Percentiles rank a stretch among this genome's conserved stretches.
These are phyloP conservation scores for Campoplex nolae DNA, from an alignment of 2,888 invertebrate genomes.

Conservation along the genomic window DNA sequence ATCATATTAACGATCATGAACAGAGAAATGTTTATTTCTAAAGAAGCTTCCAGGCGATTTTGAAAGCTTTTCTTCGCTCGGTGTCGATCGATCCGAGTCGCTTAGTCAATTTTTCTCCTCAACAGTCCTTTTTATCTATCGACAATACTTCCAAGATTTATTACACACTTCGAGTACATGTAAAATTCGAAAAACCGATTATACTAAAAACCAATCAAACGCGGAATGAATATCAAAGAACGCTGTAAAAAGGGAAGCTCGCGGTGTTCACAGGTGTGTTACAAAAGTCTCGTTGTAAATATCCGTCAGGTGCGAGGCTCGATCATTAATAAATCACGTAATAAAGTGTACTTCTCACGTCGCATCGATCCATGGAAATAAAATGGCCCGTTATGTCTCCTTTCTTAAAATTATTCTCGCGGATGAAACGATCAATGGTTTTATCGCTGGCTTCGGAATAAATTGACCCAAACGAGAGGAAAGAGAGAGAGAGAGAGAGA, in stretches of 20 bases:
- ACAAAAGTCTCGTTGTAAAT: conserved; percentile 29
- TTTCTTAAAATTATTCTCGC: conserved; percentile 37
- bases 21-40: not conserved
- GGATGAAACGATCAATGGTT: conserved; percentile 48
- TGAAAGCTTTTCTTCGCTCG: not conserved
- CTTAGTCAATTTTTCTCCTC: not conserved
- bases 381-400: conserved; percentile 23
- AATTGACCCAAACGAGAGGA: conserved; percentile 26
- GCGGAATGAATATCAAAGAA: not conserved
- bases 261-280: conserved; percentile 5
- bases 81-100: not conserved
- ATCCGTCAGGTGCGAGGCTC: conserved; percentile 41
- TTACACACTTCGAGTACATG: not conserved
- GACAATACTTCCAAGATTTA: not conserved
- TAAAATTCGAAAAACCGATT: not conserved
- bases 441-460: conserved; percentile 48
- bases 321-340: conserved; percentile 47
- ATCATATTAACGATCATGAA: not conserved
- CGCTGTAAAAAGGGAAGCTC: not conserved
- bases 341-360: conserved; percentile 43
- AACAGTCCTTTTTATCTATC: not conserved
- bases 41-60: no score
- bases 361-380: conserved; percentile 32
- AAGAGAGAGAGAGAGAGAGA: conserved; percentile 3
- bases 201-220: not conserved